Percentiles rank a stretch among this genome's conserved stretches.
These are phyloP conservation scores for Muscicapa comitata DNA, from an alignment of 2,797 vertebrate species.

Conservation along the genomic window DNA sequence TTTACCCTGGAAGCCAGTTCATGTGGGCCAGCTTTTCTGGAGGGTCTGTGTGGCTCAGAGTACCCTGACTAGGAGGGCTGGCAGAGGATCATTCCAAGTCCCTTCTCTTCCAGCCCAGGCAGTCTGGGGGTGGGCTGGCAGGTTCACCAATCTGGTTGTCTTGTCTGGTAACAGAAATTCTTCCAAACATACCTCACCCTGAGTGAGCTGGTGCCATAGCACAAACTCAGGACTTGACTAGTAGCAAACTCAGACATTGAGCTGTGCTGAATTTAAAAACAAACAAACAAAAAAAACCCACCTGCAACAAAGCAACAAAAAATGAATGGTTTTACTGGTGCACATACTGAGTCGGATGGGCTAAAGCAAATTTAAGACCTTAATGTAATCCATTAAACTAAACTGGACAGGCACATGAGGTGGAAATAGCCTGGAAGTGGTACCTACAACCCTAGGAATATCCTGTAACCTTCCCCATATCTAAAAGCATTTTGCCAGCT, in stretches of 20 bases:
- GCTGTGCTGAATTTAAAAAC: not conserved
- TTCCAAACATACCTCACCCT: rapidly evolving
- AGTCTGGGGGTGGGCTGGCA: not conserved
- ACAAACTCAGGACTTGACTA: not conserved
- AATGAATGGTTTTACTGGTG: not conserved
- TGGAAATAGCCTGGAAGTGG: not conserved
- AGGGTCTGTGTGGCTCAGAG: rapidly evolving
- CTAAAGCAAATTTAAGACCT: not conserved
- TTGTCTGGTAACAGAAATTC: not conserved
- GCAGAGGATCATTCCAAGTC: too few species aligned
- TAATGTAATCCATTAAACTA: not conserved
- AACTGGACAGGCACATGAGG: not conserved
- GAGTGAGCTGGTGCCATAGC: not conserved
- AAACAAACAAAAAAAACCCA: too few species aligned
- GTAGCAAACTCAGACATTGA: not conserved
- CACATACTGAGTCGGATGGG: not conserved
- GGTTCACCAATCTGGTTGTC: not conserved
- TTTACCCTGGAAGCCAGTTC: not conserved
- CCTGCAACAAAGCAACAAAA: not conserved
- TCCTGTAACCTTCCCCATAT: not conserved
- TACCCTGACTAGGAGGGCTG: not conserved
- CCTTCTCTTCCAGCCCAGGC: not conserved
- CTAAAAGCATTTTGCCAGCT: not conserved
- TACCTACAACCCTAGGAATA: not conserved
- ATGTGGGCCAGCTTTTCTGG: not conserved